Conservation (phyloP, 2,113 vertebrate genomes). For the Daubentonia madagascariensis region DNA sequence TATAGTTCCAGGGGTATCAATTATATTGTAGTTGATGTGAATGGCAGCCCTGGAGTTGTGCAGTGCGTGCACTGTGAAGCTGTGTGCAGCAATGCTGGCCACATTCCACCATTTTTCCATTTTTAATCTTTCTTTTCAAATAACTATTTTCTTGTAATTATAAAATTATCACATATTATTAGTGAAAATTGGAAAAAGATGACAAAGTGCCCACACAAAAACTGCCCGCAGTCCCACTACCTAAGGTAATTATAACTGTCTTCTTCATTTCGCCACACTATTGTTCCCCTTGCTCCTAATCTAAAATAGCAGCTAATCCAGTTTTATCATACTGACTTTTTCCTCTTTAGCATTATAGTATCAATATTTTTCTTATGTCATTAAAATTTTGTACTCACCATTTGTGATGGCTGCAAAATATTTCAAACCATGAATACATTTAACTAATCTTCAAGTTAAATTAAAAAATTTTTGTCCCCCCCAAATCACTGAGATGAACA, state of each 20-base stretch:
- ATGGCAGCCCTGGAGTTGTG: neutral
- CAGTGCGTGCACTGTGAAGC: neutral
- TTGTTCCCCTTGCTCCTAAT: neutral
- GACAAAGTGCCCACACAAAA: neutral
- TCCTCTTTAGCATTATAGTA: neutral
- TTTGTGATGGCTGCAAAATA: neutral
- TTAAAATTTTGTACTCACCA: neutral
- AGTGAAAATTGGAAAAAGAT: neutral
- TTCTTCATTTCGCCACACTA: neutral
- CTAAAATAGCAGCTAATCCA: neutral
- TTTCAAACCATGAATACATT: neutral
- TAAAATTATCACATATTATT: neutral
- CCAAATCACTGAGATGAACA: neutral
- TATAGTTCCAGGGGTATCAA: too few relatives aligned
- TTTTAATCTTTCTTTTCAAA: neutral
- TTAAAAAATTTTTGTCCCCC: neutral
- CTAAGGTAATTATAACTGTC: neutral
- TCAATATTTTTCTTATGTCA: neutral
- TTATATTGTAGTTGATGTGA: fast-evolving
- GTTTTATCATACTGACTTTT: neutral
- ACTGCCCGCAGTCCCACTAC: neutral
- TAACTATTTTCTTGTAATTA: neutral
- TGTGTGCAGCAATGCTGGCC: neutral
- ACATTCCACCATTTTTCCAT: neutral
- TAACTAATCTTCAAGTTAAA: constrained; percentile 37